Conservation (phyloP, 1,140 invertebrate species). For the Parapsyche elsis region DNA sequence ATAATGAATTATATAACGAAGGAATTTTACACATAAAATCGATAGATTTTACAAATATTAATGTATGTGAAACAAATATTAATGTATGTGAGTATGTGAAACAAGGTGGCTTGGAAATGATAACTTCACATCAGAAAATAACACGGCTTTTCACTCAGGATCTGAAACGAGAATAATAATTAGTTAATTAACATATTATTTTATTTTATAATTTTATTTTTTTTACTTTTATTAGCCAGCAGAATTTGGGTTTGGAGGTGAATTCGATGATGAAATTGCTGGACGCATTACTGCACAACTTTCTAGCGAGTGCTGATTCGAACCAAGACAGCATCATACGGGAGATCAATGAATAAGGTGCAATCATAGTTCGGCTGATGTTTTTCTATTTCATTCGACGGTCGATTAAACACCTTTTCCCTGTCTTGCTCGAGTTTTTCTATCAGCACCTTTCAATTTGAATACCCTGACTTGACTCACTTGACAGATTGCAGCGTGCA, state of each 20-base stretch:
- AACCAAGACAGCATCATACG: constrained; percentile 48
- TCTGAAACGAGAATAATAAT: too few relatives aligned
- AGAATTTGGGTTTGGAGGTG: not conserved
- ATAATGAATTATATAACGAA: too few relatives aligned
- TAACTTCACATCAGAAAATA: too few relatives aligned
- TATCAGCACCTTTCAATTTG: constrained; percentile 94
- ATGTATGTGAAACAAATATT: too few relatives aligned
- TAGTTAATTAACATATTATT: too few relatives aligned
- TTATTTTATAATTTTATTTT: too few relatives aligned
- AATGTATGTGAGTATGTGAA: too few relatives aligned
- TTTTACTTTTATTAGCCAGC: too few relatives aligned
- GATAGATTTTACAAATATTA: too few relatives aligned
- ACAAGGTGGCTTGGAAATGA: too few relatives aligned
- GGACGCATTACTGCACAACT: not conserved
- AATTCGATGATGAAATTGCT: not conserved
- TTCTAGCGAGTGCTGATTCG: constrained; percentile 50
- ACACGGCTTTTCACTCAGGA: too few relatives aligned
- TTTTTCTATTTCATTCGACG: constrained; percentile 89
- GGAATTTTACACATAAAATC: too few relatives aligned
- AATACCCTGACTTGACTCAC: constrained; percentile 81
- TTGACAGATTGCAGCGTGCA: constrained; percentile 95
- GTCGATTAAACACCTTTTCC: constrained; percentile 92
- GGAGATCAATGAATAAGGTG: constrained; percentile 80
- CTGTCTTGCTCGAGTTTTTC: constrained; percentile 98
- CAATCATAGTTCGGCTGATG: constrained; percentile 96